A percentile compares a stretch with the other conserved stretches of the same genome.
These are phyloP conservation scores for Bombus confusus DNA, from an alignment of 1,140 invertebrate species.

Conservation along the genomic window DNA sequence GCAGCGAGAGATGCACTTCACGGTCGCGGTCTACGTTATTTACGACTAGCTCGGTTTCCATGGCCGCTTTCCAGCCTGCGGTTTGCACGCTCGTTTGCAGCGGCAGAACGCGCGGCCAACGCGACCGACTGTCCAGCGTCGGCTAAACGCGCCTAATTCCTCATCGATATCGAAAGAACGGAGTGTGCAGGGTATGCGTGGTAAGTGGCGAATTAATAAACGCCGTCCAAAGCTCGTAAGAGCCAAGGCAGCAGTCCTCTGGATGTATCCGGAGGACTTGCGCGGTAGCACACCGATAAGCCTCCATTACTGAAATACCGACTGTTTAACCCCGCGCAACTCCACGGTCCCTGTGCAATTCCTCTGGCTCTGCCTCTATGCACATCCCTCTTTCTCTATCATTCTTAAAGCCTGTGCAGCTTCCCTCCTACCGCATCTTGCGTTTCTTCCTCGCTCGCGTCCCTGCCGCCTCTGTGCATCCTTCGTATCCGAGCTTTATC, in stretches of 20 bases:
- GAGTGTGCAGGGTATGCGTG: slow-evolving; percentile 47
- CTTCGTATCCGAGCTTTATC: slow-evolving; percentile 31
- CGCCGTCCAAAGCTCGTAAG: slow-evolving; percentile 23
- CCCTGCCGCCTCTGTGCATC: no score
- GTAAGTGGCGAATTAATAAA: slow-evolving; percentile 75
- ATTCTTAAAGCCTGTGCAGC: not conserved
- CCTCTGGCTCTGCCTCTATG: not conserved
- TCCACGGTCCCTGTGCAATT: slow-evolving; percentile 46
- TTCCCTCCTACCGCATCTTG: not conserved
- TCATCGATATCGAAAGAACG: slow-evolving; percentile 64
- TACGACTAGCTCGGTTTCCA: slow-evolving; percentile 48
- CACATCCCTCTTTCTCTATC: not conserved
- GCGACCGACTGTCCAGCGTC: not conserved
- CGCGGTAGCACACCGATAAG: slow-evolving; percentile 72
- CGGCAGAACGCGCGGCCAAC: no score
- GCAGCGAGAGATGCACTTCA: slow-evolving; percentile 36
- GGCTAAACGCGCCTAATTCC: slow-evolving; percentile 44
- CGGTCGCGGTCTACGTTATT: slow-evolving; percentile 43
- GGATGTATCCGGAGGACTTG: slow-evolving; percentile 33
- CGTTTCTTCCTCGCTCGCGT: not conserved
- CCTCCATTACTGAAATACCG: slow-evolving; percentile 73
- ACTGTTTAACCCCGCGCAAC: slow-evolving; percentile 65
- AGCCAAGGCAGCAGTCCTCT: not conserved
- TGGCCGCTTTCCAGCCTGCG: slow-evolving; percentile 20
- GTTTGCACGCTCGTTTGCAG: not conserved